Evolutionary conservation across 2,888 invertebrate genomes (phyloP), one percentile per base, ranked within the genome.

Genomic region (Drosophila setosimentum): DNA sequence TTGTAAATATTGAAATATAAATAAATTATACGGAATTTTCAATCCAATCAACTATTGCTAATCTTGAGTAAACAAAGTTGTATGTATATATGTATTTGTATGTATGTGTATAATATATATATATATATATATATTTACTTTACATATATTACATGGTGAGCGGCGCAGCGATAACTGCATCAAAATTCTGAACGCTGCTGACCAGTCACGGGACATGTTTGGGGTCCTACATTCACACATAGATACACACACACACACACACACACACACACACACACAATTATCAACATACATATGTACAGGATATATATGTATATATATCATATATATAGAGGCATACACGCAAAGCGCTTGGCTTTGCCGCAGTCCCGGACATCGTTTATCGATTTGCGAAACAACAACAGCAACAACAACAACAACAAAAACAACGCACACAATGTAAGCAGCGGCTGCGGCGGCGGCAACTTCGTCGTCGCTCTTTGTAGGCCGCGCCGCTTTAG

Each of bases 311-410:
- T 16, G 21, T 30, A 42, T 13, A 21, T 27, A 33, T 37, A 27
- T 48, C n/a, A 42, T 40, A 48, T 30, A 42, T 32, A 65, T 73
- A 82, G 45, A 45, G 54, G 40, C 67, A 70, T 37, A 86, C 84
- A 81, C 73, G 87, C 81, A 83, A 70, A 74, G 76, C 72, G 89
- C 76, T 82, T 75, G 75, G 74, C 84, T 80, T 63, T 74, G 78
- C 74, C 86, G 73, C 76, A 74, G 84, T 81, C 81, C 86, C 86
- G 90, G 78, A 90, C 90, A 86, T 78, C 87, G 79, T 87, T 90
- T 87, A 87, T 87, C 87, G 87, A 87, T 87, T 87, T 87, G 84
- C 80, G 72, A 86, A 76, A 76, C 57, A 57, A 21, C 57, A 72
- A 68, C 74, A 77, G 69, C 68, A 85, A 76, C 78, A 84, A 63